Base-by-base conservation (phyloP, 2,797 vertebrate genomes). In the Miichthys miiuy region DNA sequence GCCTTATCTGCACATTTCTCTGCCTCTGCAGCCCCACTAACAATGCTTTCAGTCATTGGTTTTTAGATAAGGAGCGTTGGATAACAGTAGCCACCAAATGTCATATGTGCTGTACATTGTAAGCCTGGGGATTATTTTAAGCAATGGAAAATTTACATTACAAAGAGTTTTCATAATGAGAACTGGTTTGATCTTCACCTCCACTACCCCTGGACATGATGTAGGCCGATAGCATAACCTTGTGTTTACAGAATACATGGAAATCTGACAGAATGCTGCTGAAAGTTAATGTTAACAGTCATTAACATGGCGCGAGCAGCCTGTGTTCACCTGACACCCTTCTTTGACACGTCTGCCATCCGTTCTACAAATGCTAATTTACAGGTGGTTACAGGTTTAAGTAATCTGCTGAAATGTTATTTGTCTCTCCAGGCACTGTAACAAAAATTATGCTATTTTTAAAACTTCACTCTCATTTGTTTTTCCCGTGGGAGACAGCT, bases 341-440 rank as follows among this genome's bases (percentile, higher is more conserved):
- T 60, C 77, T 83, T 73, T 90, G 60, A 86, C 88, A 91, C 81
- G 72, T 87, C 75, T 88, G 77, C 86, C 82, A 84, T 92, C 92
- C 93, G 86, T 93, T 94, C 87, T 87, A 51, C 85, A 94, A 87
- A 89, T 92, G 89, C 82, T 94, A 95, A 96, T 96, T 96, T 95
- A 92, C 89, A 93, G 87, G 93, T 95, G 95, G 34, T 38, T 38
- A 38, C 34, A 38, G 34, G 34, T 96, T 96, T 94, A 95, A 95
- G 75, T 95, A 89, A 95, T 94, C 85, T 81, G 77, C 50, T 17
- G 84, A 95, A 96, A 96, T 95, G 90, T 84, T 93, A 89, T 87
- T 56, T 88, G 76, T 94, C 87, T 95, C 94, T 90, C 65, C 70
- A 16, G 93, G 92, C 87, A 71, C 73, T 90, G 87, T 88, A 77